These are phyloP conservation scores for Corythoichthys haematopterus DNA, from an alignment of 2,113 vertebrate genomes.

Conservation along the genomic window DNA sequence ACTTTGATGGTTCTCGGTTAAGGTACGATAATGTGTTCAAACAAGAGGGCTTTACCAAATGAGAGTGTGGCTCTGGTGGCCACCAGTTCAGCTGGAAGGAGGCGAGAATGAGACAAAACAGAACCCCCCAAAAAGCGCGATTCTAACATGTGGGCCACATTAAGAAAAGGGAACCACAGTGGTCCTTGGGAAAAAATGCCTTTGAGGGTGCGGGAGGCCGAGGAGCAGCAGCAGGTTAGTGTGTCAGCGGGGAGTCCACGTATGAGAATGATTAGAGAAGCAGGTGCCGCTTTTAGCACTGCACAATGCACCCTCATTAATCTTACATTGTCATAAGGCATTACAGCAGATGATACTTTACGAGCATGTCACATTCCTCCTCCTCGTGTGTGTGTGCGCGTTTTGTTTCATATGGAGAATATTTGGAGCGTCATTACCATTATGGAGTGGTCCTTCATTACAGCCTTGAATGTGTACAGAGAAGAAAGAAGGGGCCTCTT, in stretches of 20 bases:
- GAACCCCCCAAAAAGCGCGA: conserved; percentile 33
- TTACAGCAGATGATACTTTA: conserved; percentile 59
- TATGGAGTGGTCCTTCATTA: conserved; percentile 27
- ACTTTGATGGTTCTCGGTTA: conserved; percentile 26
- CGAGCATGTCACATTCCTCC: conserved; percentile 53
- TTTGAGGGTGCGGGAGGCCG: conserved; percentile 71
- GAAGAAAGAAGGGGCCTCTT: conserved; percentile 37
- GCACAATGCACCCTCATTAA: conserved; percentile 61
- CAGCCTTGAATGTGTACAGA: conserved; percentile 30
- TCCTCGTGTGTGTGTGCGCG: conserved; percentile 30
- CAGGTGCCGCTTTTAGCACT: conserved; percentile 70
- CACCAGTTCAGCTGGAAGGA: conserved; percentile 73
- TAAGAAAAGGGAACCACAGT: conserved; percentile 64
- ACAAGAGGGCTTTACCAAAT: conserved; percentile 67
- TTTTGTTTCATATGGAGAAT: conserved; percentile 52
- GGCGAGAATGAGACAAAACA: conserved; percentile 73
- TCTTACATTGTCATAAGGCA: conserved; percentile 63
- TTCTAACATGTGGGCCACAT: conserved; percentile 74
- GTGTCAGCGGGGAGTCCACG: conserved; percentile 67
- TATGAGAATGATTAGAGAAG: conserved; percentile 75
- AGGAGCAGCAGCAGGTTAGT: conserved; percentile 73
- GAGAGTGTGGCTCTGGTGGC: conserved; percentile 62
- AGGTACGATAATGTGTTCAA: conserved; percentile 45
- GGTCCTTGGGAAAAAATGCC: conserved; percentile 43
- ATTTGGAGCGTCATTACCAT: conserved; percentile 27